These are phyloP conservation scores for Dreissena polymorpha DNA, from an alignment of 1,140 invertebrate species.

Conservation along the genomic window DNA sequence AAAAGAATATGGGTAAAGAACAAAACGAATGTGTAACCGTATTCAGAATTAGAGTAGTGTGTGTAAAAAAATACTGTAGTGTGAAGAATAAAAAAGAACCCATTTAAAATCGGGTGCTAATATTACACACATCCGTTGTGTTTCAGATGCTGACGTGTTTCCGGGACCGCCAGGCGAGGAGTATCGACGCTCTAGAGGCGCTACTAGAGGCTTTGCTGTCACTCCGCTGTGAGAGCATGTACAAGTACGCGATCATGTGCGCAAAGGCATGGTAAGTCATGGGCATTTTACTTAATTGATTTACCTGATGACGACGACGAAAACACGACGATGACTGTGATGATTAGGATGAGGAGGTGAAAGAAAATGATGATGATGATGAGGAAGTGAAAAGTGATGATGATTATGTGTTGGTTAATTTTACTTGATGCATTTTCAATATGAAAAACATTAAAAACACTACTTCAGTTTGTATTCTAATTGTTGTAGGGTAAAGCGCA, in stretches of 20 bases:
- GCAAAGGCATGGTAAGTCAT: conserved; percentile 46
- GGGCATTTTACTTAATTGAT: neutral
- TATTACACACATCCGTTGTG: neutral
- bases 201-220: conserved; percentile 1
- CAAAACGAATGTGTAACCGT: neutral
- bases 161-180: conserved; percentile 15
- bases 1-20: neutral
- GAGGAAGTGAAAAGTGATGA: too few relatives aligned
- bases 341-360: too few relatives aligned
- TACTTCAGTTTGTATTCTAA: too few relatives aligned
- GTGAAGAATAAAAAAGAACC: neutral
- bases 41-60: neutral
- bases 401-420: too few relatives aligned
- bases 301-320: too few relatives aligned
- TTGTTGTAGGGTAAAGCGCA: conserved; percentile 27
- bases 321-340: too few relatives aligned
- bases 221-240: conserved; percentile 17
- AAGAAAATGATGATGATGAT: too few relatives aligned
- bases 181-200: conserved; percentile 27
- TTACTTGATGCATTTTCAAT: too few relatives aligned
- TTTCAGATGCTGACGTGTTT: conserved; percentile 32
- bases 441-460: too few relatives aligned
- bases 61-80: neutral
- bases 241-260: conserved; percentile 33
- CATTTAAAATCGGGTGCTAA: too few relatives aligned